Conservation (phyloP, 1,140 invertebrate species). For the Drosophila azteca region DNA sequence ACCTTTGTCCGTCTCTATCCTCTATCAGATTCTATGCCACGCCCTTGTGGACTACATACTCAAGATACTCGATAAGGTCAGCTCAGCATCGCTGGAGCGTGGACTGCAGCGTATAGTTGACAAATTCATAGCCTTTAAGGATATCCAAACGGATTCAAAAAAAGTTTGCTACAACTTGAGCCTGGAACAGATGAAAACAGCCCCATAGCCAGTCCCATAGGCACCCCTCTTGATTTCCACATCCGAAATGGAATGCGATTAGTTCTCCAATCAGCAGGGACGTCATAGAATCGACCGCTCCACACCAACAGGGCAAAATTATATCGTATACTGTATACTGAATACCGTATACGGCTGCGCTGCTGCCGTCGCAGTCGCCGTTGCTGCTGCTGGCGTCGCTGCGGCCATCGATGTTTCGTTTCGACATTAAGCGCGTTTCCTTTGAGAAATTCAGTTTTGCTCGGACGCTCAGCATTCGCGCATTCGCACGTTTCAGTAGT, state of each 20-base stretch:
- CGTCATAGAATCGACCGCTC: not conserved
- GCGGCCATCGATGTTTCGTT: conserved; percentile 49
- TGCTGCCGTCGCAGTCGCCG: conserved; percentile 26
- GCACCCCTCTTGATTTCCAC: conserved; percentile 9
- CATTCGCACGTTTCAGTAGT: conserved; percentile 62
- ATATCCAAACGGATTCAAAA: not conserved
- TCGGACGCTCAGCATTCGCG: conserved; percentile 49
- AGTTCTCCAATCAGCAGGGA: not conserved
- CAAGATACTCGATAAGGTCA: conserved; percentile 31
- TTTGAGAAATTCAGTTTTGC: conserved; percentile 70
- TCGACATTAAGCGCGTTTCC: conserved; percentile 70
- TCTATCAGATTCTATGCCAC: conserved; percentile 36
- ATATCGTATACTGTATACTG: conserved; percentile 7
- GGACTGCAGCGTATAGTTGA: conserved; percentile 47
- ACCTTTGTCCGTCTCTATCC: not conserved
- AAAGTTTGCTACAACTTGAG: not conserved
- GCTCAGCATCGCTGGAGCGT: conserved; percentile 50
- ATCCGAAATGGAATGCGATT: conserved; percentile 1
- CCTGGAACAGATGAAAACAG: not conserved
- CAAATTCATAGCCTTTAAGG: conserved; percentile 37
- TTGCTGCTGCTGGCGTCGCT: conserved; percentile 11
- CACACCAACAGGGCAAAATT: conserved; percentile 8
- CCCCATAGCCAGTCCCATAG: no score
- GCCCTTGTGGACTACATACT: conserved; percentile 43
- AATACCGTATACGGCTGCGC: not conserved